Evolutionary conservation across 2,797 vertebrate species (phyloP), one percentile per base, ranked within the genome.

Genomic region (Alauda arvensis): DNA sequence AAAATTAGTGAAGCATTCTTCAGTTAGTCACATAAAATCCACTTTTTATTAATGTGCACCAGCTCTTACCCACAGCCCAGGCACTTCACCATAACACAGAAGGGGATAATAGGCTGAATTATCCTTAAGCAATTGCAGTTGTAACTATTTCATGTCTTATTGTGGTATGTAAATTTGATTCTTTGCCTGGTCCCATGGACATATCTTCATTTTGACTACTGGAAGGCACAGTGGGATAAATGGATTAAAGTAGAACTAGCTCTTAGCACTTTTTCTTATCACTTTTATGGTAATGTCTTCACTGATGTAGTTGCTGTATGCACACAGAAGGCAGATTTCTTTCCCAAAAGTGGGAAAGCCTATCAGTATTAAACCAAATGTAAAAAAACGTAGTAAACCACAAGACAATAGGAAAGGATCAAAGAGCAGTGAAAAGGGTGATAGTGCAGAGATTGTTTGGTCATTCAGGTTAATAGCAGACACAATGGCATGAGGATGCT

Each of bases 81-180:
- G 37, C 81, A 53, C 71, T 79, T 85, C 78, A 90, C 4, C 3
- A 8, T 83, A 83, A 53, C 81, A 81, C 77, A 82, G 87, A 53
- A 80, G 45, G 77, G 66, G 80, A 93, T 95, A 94, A 94, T 93
- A 84, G 83, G 62, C 89, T 89, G 61, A 88, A 93, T 87, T 92
- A 62, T 95, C 85, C 90, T 93, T 88, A 84, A 92, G 89, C 90
- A 92, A 69, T 91, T 86, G 91, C 72, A 79, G 59, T 82, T 91
- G 89, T 90, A 93, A 91, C 90, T 92, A 87, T 90, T 93, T 92
- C 61, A 62, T 91, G 90, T 94, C 57, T 89, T 94, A 91, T 89
- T 92, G 80, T 84, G 72, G 40, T 83, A 89, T 83, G 87, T 60
- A 91, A 92, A 95, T 94, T 71, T 86, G 66, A 82, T 93, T 93